Percentiles rank a stretch among this genome's conserved stretches.
Evolutionary conservation across 2,888 invertebrate genomes (phyloP).

Genomic region (Anoncus sp.): DNA sequence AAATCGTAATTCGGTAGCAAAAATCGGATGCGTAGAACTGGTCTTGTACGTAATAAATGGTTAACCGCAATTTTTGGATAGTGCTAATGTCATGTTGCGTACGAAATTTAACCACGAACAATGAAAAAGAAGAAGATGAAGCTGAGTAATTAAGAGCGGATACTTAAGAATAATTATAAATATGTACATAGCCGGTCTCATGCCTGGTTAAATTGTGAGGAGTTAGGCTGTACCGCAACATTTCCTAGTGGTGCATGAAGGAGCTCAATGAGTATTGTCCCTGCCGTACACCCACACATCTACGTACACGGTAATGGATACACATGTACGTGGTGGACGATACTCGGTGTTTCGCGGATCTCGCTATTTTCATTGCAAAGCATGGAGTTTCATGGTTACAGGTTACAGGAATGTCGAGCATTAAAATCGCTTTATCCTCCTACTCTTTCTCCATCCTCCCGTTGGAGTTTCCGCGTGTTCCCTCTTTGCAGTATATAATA

Average conservation of each 20-base stretch:
- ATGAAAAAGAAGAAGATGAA: too few relatives aligned
- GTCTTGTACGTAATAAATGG: too few relatives aligned
- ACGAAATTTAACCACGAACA: too few relatives aligned
- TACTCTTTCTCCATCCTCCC: slow-evolving; percentile 1
- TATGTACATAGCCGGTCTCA: not conserved
- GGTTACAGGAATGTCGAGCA: slow-evolving; percentile 39
- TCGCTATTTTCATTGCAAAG: slow-evolving; percentile 25
- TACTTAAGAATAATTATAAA: too few relatives aligned
- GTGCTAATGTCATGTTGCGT: too few relatives aligned
- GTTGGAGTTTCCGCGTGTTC: slow-evolving; percentile 28
- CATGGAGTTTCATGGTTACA: slow-evolving; percentile 21
- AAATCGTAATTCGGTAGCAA: too few relatives aligned
- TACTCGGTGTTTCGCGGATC: slow-evolving; percentile 46
- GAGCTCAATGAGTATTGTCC: slow-evolving; percentile 18
- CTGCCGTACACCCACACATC: not conserved
- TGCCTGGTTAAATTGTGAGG: not conserved
- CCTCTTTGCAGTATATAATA: slow-evolving; percentile 17
- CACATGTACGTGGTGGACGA: slow-evolving; percentile 6
- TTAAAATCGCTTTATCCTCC: slow-evolving; percentile 62
- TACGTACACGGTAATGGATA: slow-evolving; percentile 2
- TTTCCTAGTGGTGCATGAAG: not conserved
- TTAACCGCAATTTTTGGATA: too few relatives aligned
- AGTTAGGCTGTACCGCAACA: not conserved
- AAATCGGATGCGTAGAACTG: too few relatives aligned
- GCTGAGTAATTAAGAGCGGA: too few relatives aligned